Percentiles rank a stretch among this genome's conserved stretches.
Evolutionary conservation across 2,888 invertebrate genomes (phyloP).

Genomic region (Hyposoter dolosus): DNA sequence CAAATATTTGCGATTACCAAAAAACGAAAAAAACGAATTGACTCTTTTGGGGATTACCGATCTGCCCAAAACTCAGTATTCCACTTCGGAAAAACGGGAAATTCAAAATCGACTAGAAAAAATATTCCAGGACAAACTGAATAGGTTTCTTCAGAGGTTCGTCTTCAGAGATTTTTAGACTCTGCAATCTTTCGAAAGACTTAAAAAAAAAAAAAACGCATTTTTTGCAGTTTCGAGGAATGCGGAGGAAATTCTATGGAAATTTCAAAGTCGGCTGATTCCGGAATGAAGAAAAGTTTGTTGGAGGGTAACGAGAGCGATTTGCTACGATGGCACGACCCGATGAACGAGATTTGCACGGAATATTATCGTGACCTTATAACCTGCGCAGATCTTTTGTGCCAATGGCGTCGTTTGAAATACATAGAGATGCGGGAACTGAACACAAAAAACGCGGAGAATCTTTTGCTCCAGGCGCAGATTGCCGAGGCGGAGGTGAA

Average conservation of each 20-base stretch:
- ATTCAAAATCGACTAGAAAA: slow-evolving; percentile 78
- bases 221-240: slow-evolving; percentile 75
- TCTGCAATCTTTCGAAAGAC: slow-evolving; percentile 2
- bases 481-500: slow-evolving; percentile 81
- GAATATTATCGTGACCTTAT: slow-evolving; percentile 81
- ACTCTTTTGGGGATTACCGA: slow-evolving; percentile 76
- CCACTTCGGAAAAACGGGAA: slow-evolving; percentile 79
- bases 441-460: slow-evolving; percentile 79
- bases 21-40: slow-evolving; percentile 72
- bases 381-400: slow-evolving; percentile 78
- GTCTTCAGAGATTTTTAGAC: slow-evolving; percentile 40
- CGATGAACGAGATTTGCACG: slow-evolving; percentile 81
- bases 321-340: slow-evolving; percentile 80
- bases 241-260: slow-evolving; percentile 76
- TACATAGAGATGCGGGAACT: slow-evolving; percentile 78
- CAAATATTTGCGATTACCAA: slow-evolving; percentile 77
- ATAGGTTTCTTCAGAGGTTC: slow-evolving; percentile 76
- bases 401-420: slow-evolving; percentile 82
- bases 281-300: slow-evolving; percentile 71
- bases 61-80: slow-evolving; percentile 78
- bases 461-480: slow-evolving; percentile 76
- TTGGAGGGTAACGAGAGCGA: slow-evolving; percentile 74
- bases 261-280: slow-evolving; percentile 74
- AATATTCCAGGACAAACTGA: slow-evolving; percentile 78
- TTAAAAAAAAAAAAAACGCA: neutral